Base-by-base conservation (phyloP, 2,797 vertebrate genomes). In the Ptychadena robeensis region DNA sequence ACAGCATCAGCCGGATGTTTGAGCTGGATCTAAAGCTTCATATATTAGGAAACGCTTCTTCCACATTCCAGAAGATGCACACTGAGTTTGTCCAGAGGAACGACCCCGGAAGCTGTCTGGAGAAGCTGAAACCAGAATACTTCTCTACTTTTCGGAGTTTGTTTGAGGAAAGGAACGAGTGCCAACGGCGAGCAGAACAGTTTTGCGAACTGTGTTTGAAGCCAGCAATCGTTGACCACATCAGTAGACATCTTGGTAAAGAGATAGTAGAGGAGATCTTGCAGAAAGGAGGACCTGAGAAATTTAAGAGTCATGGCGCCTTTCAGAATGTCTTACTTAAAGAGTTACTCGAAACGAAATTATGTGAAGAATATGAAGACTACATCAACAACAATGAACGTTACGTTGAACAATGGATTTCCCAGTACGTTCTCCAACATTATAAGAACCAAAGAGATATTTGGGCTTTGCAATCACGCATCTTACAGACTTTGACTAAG, bases 21-120 rank as follows among this genome's bases (percentile, higher is more conserved):
- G 92, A 93, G 80, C 89, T 91, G 8, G 91, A 94, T 27, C 84
- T 95, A 32, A 94, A 94, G 85, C 85, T 91, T 18, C 85, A 89
- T 65, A 84, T 95, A 59, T 93, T 94, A 78, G 83, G 85, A 2
- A 73, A 81, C 70, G 92, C 92, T 32, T 90, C 90, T 68, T 30
- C 79, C 14, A 89, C 89, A n/a, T 94, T 95, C 86, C 92, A 93
- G 83, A 85, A 89, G 70, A 86, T 93, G 40, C 92, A 93, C 30
- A 83, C 93, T 15, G 85, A 73, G 35, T 92, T 88, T 80, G 82
- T 86, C 8, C 90, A 91, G 64, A 90, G 91, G 18, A 86, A 31
- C 25, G 88, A 93, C 57, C 91, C 91, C 0, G 15, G 8, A 0
- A 74, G 1, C 25, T 81, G 79, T 61, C 87, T 93, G 10, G 90